phyloP scores from a whole-genome alignment of 2,888 invertebrate species.

The Epinotia bilunana region DNA sequence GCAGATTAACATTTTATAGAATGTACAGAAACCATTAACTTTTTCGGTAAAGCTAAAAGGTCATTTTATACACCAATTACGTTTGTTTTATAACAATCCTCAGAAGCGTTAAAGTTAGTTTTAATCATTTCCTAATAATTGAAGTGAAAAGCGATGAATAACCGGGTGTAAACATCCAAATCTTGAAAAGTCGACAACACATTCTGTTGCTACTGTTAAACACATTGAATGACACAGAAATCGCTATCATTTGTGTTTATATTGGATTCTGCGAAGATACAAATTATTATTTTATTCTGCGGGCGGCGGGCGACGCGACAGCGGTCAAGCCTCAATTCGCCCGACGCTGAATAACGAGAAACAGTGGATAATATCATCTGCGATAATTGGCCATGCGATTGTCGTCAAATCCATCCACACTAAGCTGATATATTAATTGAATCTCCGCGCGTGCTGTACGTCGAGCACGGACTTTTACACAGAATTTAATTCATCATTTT shows the following conservation, averaged over 20 bases:
- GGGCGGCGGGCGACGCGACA: not conserved
- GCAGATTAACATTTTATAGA: no score
- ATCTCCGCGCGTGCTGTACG: slow-evolving; percentile 54
- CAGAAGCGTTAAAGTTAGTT: not conserved
- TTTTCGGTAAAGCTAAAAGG: no score
- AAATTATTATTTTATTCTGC: not conserved
- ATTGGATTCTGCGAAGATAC: not conserved
- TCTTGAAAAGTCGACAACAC: no score
- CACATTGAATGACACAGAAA: not conserved
- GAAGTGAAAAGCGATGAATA: no score
- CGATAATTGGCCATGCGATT: slow-evolving; percentile 43
- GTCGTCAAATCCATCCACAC: slow-evolving; percentile 48
- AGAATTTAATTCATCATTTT: slow-evolving; percentile 69
- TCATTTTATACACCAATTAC: no score
- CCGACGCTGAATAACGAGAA: slow-evolving; percentile 7
- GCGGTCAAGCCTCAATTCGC: not conserved
- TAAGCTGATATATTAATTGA: slow-evolving; percentile 66
- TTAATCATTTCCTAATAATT: not conserved
- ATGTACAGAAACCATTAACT: no score
- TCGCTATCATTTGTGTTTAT: not conserved
- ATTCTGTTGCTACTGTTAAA: no score
- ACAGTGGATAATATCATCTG: slow-evolving; percentile 37
- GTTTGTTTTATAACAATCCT: no score
- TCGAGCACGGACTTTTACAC: slow-evolving; percentile 60
- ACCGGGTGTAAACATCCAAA: no score